Evolutionary conservation across 2,113 vertebrate genomes (phyloP), one percentile per base, ranked within the genome.

Genomic region (Chlorodrepanis virens): DNA sequence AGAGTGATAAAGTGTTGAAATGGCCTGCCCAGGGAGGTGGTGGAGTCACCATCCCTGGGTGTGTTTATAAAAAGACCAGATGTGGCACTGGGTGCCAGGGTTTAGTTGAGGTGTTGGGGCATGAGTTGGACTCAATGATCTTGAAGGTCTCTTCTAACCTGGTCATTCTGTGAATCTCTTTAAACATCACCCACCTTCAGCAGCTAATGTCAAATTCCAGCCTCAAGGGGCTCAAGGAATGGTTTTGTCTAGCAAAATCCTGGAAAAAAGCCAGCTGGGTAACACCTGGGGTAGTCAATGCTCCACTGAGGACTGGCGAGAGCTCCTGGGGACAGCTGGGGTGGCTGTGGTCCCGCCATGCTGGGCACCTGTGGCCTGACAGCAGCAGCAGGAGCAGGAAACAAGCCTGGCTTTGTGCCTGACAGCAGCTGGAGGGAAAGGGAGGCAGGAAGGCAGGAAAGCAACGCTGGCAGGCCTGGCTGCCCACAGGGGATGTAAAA

Each of bases 281-380:
- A 83, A 65, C 1, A 8, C 45, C 7, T 2, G 27, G 10, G 9
- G 29, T 47, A 37, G 31, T 53, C 23, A n/a, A 7, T 2, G 12
- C 14, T 61, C 27, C 0, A 0, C 60, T 33, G 33, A 45, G 65
- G 33, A 47, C 10, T 0, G 10, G 27, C 0, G 0, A 79, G 53
- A 24, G 57, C 50, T 78, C 60, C 78, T 71, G n/a, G 35, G 40
- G 37, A 42, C 17, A 47, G 17, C 0, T 2, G 9, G n/a, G 47
- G 59, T 18, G 44, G 53, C 59, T 0, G 3, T 0, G 0, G 42
- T 27, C 8, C 53, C 61, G 21, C 22, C 57, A 22, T 0, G 5
- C 5, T 8, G 33, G 29, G 63, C 44, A 3, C 54, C 37, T 4
- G 4, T 6, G 31, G 67, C 74, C 70, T 35, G 28, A 31, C 27